Conservation (phyloP, 2,113 vertebrate species). For the Tyto alba region DNA sequence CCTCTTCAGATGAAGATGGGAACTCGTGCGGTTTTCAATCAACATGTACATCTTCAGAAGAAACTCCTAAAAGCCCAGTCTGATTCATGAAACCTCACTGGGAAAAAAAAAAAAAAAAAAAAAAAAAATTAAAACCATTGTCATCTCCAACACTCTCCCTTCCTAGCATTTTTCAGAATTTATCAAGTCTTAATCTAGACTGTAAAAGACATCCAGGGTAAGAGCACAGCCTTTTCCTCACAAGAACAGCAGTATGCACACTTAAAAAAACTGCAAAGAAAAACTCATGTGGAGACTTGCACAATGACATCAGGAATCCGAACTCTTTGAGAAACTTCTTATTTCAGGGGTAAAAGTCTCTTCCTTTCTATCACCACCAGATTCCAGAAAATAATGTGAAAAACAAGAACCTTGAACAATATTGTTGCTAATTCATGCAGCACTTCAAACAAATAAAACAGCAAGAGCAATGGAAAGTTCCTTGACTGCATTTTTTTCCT, state of each 20-base stretch:
- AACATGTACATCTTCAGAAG: slow-evolving; percentile 87
- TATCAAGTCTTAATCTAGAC: neutral
- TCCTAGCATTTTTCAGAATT: neutral
- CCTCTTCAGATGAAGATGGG: slow-evolving; percentile 84
- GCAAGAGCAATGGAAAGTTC: neutral
- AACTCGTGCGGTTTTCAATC: slow-evolving; percentile 77
- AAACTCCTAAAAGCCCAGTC: neutral
- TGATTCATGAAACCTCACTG: slow-evolving; percentile 16
- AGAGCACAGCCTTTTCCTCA: neutral
- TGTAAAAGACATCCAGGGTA: neutral
- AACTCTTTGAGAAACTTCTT: neutral
- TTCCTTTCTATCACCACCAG: neutral
- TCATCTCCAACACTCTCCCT: neutral
- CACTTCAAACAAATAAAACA: neutral
- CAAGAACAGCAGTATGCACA: neutral
- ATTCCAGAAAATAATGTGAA: neutral
- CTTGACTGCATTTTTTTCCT: neutral
- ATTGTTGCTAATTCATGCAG: neutral
- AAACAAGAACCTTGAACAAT: neutral
- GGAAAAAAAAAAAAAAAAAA: neutral
- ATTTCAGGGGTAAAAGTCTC: neutral
- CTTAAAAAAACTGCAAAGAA: neutral
- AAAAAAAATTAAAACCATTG: neutral
- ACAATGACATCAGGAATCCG: neutral
- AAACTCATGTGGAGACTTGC: neutral